These are phyloP conservation scores for Prosapia bicincta DNA, from an alignment of 2,888 invertebrate species.

Conservation along the genomic window DNA sequence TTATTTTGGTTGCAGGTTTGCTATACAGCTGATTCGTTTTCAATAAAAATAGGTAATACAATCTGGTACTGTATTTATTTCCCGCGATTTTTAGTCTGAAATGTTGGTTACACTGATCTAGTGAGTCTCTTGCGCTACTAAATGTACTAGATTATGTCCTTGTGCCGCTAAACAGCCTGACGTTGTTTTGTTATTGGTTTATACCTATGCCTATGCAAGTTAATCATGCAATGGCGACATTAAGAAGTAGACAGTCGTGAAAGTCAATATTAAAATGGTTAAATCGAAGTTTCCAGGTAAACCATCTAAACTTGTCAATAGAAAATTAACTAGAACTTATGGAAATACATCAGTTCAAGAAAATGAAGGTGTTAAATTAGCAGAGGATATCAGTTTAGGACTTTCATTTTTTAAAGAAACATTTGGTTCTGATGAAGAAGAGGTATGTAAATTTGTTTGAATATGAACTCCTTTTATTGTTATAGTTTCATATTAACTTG, in stretches of 20 bases:
- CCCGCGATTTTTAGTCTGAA: slow-evolving; percentile 25
- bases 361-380: slow-evolving; percentile 50
- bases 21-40: background rate
- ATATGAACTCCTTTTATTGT: background rate
- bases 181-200: slow-evolving; percentile 26
- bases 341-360: slow-evolving; percentile 54
- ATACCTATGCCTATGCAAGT: background rate
- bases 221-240: background rate
- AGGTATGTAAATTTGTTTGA: slow-evolving; percentile 28
- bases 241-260: slow-evolving; percentile 6
- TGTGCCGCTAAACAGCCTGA: slow-evolving; percentile 28
- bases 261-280: slow-evolving; percentile 57
- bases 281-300: slow-evolving; percentile 84
- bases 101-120: slow-evolving; percentile 24
- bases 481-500: no score
- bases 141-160: slow-evolving; percentile 30
- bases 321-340: slow-evolving; percentile 79
- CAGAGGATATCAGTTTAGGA: slow-evolving; percentile 50
- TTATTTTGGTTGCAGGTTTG: no score
- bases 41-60: background rate
- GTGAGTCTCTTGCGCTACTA: background rate
- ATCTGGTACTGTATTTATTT: no score
- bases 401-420: slow-evolving; percentile 47
- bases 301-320: slow-evolving; percentile 81
- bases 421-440: slow-evolving; percentile 46